Conservation (phyloP, 1,140 invertebrate genomes). For the Drosophila pectinifera region DNA sequence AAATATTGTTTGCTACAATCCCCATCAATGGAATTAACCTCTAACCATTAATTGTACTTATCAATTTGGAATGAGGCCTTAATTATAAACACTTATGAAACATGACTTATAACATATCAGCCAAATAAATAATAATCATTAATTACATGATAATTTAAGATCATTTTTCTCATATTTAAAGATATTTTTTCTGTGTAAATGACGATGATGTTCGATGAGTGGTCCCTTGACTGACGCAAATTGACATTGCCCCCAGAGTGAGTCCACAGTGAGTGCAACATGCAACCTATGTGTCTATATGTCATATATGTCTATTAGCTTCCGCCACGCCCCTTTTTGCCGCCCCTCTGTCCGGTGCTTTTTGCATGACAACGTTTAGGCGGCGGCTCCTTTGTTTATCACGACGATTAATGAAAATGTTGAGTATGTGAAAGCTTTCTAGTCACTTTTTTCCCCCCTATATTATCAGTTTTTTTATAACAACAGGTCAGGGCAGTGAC, state of each 20-base stretch:
- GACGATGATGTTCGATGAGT: constrained; percentile 41
- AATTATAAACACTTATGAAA: too few species aligned
- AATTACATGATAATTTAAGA: too few species aligned
- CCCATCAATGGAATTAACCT: too few species aligned
- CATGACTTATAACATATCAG: too few species aligned
- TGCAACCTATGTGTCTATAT: constrained; percentile 34
- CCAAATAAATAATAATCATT: too few species aligned
- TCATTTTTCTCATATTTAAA: neutral
- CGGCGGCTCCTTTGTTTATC: constrained; percentile 72
- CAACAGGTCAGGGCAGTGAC: constrained; percentile 20
- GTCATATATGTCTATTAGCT: constrained; percentile 29
- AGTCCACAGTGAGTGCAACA: constrained; percentile 27
- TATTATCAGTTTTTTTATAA: constrained; percentile 25
- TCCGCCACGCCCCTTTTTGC: constrained; percentile 26
- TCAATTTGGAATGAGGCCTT: too few species aligned
- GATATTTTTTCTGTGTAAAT: constrained; percentile 12
- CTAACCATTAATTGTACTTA: too few species aligned
- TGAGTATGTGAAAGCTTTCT: constrained; percentile 29
- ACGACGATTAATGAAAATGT: constrained; percentile 48
- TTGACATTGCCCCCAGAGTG: constrained; percentile 65
- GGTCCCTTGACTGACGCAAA: constrained; percentile 63
- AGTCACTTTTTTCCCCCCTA: neutral
- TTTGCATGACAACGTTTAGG: constrained; percentile 55
- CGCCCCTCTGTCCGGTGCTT: neutral
- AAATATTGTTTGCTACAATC: too few species aligned